These are phyloP conservation scores for Lasioglossum figueresi DNA, from an alignment of 2,888 invertebrate genomes.

Conservation along the genomic window DNA sequence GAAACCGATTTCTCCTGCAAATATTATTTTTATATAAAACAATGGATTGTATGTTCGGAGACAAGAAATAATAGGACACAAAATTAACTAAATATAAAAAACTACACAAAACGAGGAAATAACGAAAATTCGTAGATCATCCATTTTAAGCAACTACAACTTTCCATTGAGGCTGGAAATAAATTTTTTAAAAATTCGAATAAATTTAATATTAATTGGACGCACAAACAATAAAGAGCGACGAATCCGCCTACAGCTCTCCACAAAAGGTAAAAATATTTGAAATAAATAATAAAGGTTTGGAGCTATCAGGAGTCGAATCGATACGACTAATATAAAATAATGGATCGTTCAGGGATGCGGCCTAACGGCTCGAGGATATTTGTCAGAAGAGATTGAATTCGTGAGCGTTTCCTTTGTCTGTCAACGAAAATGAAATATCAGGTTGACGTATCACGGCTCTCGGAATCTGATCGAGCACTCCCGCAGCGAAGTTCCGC, in stretches of 20 bases:
- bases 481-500: conserved; percentile 33
- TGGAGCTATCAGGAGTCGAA: background rate
- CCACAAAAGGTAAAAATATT: background rate
- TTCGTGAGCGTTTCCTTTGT: background rate
- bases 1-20: no score
- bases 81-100: no score
- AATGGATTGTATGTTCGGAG: background rate
- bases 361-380: background rate
- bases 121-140: background rate
- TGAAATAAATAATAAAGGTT: background rate
- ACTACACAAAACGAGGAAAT: no score
- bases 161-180: background rate
- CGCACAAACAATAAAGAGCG: background rate
- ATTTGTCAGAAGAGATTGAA: background rate
- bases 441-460: conserved; percentile 10
- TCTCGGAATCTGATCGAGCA: conserved; percentile 13
- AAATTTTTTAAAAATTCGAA: no score
- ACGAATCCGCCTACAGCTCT: background rate
- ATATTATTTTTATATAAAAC: no score
- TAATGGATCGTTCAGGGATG: background rate
- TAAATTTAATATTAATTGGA: background rate
- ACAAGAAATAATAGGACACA: background rate
- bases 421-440: conserved; percentile 17
- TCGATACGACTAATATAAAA: background rate
- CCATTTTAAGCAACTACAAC: background rate